Evolutionary conservation across 2,113 vertebrate genomes (phyloP).

Genomic region (Loxodonta africana): DNA sequence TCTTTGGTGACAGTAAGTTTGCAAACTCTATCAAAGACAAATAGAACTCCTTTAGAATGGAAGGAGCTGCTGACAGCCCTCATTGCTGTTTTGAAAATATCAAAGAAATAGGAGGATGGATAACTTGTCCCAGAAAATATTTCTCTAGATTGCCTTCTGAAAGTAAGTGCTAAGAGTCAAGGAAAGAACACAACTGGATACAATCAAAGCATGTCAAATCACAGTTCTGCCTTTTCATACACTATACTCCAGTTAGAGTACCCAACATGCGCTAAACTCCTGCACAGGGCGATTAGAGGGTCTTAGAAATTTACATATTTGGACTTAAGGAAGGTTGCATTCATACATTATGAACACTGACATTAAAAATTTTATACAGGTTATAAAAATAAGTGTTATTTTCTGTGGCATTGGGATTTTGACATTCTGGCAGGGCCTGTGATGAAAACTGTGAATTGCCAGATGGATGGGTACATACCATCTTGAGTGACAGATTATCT

Average conservation of each 20-base stretch:
- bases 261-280: neutral
- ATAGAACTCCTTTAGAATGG: neutral
- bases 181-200: neutral
- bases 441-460: conserved; percentile 22
- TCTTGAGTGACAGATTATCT: conserved; percentile 48
- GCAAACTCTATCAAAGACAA: neutral
- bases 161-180: neutral
- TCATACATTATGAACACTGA: conserved; percentile 10
- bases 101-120: neutral
- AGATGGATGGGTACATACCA: neutral
- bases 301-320: neutral
- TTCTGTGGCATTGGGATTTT: neutral
- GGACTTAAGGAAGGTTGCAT: neutral
- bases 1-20: neutral
- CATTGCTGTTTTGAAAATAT: neutral
- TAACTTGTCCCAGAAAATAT: neutral
- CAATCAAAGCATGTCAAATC: neutral
- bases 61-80: neutral
- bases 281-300: neutral
- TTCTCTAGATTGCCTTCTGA: neutral
- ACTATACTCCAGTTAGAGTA: neutral
- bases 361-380: neutral
- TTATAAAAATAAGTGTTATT: neutral
- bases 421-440: neutral
- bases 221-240: neutral